Evolutionary conservation across 2,888 invertebrate species (phyloP), one percentile per base, ranked within the genome.

Genomic region (Metopia argyrocephala): DNA sequence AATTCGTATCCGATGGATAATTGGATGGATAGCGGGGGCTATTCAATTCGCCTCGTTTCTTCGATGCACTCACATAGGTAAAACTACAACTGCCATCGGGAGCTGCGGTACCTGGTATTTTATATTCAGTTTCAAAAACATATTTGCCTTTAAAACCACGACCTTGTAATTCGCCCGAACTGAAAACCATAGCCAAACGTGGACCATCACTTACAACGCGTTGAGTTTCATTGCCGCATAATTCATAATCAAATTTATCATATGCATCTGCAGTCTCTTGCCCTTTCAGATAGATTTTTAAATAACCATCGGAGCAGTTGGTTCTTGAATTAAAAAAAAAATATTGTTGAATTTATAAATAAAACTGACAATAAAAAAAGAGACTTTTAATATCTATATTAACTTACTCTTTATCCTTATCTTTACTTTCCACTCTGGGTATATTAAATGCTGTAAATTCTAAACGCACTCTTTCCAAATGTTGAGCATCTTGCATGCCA

Each of bases 401-500:
- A 9, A 93, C 96, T 94, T 91, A 96, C 96, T 96, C 96, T 91
- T 95, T 94, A 38, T 78, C 78, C 86, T 94, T 94, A 83, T 94
- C 93, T 85, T 90, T 91, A 83, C 89, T 87, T 85, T 90, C 91
- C 85, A 94, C 94, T 91, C 95, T 96, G 66, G 97, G 96, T 92
- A 98, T 97, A 90, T 96, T 95, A 92, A 98, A 97, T 90, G 94
- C 94, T 84, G 94, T 93, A 91, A 98, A 98, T 88, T 96, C 95
- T 85, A 98, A 92, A 85, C 95, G 94, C 83, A 98, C 98, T 88
- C 98, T 94, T 91, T 99, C 98, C 90, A 98, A 93, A 91, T 98
- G 96, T 91, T 98, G 97, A 83, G 95, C 94, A 92, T 99, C 98
- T 92, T 98, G 97, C 94, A 99, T 96, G 87, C 98, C 98, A 91